Percentiles rank a stretch among this genome's conserved stretches.
Conservation (phyloP, 2,888 invertebrate genomes). For the Rhamphomyia laevipes region DNA sequence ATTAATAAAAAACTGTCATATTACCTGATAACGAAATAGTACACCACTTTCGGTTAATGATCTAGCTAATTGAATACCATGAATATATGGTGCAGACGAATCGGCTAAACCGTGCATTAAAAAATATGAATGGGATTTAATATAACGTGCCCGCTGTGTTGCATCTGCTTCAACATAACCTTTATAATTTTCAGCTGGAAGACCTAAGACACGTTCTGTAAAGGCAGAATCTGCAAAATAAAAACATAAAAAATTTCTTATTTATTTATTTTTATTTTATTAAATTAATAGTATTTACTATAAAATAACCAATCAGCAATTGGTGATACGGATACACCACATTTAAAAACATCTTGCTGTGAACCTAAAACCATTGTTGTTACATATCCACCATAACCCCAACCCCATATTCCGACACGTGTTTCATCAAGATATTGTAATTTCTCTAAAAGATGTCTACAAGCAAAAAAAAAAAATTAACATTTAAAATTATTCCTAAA, state of each 20-base stretch:
- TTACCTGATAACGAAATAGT: conserved; percentile 85
- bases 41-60: conserved; percentile 79
- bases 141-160: conserved; percentile 75
- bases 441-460: conserved; percentile 64
- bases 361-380: conserved; percentile 83
- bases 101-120: conserved; percentile 90
- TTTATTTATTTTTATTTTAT: not conserved
- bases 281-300: conserved; percentile 49
- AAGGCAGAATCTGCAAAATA: conserved; percentile 83
- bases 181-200: conserved; percentile 76
- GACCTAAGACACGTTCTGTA: conserved; percentile 86
- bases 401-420: conserved; percentile 88
- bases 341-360: conserved; percentile 79
- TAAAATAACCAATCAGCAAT: conserved; percentile 94
- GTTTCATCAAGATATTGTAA: conserved; percentile 76
- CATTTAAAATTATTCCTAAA: not conserved
- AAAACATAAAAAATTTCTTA: not conserved
- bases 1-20: conserved; percentile 3
- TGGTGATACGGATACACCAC: conserved; percentile 88
- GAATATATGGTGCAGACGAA: conserved; percentile 85
- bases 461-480: conserved; percentile 8
- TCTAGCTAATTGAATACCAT: conserved; percentile 79
- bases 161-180: conserved; percentile 89
- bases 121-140: conserved; percentile 78
- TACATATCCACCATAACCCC: conserved; percentile 91